These are phyloP conservation scores for Acyrthosiphon pisum DNA, from an alignment of 1,140 invertebrate genomes.

Conservation along the genomic window DNA sequence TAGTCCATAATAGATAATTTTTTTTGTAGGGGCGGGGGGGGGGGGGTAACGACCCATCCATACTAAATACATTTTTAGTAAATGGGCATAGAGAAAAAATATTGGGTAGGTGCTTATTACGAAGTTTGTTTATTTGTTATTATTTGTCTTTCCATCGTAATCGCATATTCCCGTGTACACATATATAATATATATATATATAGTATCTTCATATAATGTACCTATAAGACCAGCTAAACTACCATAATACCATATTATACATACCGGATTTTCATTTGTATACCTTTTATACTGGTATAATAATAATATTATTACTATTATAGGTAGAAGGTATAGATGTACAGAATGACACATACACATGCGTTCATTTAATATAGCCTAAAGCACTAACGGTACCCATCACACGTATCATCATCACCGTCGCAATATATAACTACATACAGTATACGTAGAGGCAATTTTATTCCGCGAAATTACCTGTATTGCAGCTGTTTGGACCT, in stretches of 20 bases:
- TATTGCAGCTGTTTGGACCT: too few relatives aligned
- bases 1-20: neutral
- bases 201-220: neutral
- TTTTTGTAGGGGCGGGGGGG: neutral
- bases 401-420: neutral
- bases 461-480: too few relatives aligned
- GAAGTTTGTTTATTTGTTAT: neutral
- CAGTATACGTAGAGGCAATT: too few relatives aligned
- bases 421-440: neutral
- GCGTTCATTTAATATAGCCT: neutral
- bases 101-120: neutral
- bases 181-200: too few relatives aligned
- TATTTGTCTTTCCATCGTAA: neutral
- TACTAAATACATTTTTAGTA: neutral
- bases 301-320: neutral
- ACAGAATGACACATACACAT: neutral
- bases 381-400: neutral
- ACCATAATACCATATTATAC: neutral
- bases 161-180: neutral
- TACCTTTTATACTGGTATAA: neutral
- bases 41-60: too few relatives aligned
- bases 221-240: neutral
- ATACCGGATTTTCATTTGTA: neutral
- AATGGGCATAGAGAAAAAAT: neutral
- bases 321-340: neutral